These are phyloP conservation scores for Trissolcus japonicus DNA, from an alignment of 2,888 invertebrate genomes.

Conservation along the genomic window DNA sequence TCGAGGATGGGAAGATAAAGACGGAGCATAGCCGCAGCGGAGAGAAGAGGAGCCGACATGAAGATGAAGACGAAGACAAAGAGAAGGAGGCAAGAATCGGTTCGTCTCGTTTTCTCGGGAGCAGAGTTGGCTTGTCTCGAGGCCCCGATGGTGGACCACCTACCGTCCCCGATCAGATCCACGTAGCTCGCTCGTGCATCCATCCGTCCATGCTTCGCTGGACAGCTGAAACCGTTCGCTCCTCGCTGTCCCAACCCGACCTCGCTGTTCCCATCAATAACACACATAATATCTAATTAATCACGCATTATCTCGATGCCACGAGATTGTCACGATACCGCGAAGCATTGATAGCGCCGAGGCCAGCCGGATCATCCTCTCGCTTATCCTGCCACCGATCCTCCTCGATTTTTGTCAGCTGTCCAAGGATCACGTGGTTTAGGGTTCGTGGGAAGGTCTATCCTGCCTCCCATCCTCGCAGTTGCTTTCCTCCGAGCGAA, in stretches of 20 bases:
- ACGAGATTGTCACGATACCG: slow-evolving; percentile 56
- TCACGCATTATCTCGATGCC: slow-evolving; percentile 75
- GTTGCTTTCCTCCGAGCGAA: neutral
- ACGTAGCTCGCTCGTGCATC: slow-evolving; percentile 68
- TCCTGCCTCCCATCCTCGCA: slow-evolving; percentile 40
- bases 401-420: slow-evolving; percentile 62
- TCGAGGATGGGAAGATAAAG: slow-evolving; percentile 47
- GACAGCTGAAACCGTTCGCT: slow-evolving; percentile 59
- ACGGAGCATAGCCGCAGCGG: slow-evolving; percentile 37
- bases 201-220: slow-evolving; percentile 59
- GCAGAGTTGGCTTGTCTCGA: slow-evolving; percentile 59
- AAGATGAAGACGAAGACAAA: slow-evolving; percentile 27
- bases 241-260: slow-evolving; percentile 55
- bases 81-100: slow-evolving; percentile 8
- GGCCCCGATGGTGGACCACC: slow-evolving; percentile 75
- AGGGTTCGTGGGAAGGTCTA: slow-evolving; percentile 64
- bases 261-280: slow-evolving; percentile 73
- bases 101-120: slow-evolving; percentile 33
- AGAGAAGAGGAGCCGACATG: slow-evolving; percentile 25
- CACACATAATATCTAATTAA: slow-evolving; percentile 75
- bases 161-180: slow-evolving; percentile 75
- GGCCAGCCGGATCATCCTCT: slow-evolving; percentile 45
- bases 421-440: slow-evolving; percentile 60
- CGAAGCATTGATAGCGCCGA: slow-evolving; percentile 57
- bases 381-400: slow-evolving; percentile 59